Conservation (phyloP, 92 coral and sea anemone species). For the Galaxea fascicularis region DNA sequence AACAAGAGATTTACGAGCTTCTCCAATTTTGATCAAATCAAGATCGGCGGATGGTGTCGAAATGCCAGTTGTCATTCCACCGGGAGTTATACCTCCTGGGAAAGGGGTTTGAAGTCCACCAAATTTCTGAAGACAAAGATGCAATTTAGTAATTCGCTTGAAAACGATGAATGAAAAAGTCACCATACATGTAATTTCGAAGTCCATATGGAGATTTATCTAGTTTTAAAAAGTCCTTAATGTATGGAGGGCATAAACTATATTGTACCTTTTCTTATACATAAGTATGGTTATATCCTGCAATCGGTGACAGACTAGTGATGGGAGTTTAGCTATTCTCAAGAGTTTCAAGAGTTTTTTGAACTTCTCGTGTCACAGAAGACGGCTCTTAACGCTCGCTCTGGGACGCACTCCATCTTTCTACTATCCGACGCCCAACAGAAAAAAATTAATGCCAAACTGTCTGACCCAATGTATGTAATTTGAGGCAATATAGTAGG, state of each 20-base stretch:
- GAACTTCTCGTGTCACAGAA: slow-evolving; percentile 7
- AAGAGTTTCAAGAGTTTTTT: too few relatives aligned
- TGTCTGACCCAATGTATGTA: not conserved
- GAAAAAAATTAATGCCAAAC: not conserved
- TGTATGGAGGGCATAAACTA: too few relatives aligned
- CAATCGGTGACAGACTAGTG: too few relatives aligned
- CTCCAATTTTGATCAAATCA: slow-evolving; percentile 96
- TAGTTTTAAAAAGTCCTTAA: too few relatives aligned
- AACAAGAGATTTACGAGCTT: slow-evolving; percentile 97
- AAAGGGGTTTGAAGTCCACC: slow-evolving; percentile 98
- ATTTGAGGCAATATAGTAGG: not conserved
- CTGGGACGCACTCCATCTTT: slow-evolving; percentile 14
- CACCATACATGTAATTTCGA: too few relatives aligned
- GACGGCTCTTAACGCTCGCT: slow-evolving; percentile 14
- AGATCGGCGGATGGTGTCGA: slow-evolving; percentile 97
- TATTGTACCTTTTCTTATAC: too few relatives aligned
- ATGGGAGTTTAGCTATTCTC: too few relatives aligned
- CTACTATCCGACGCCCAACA: too few relatives aligned
- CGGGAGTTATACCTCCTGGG: slow-evolving; percentile 80
- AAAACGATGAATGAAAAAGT: not conserved
- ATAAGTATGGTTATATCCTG: too few relatives aligned
- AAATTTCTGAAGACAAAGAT: slow-evolving; percentile 46
- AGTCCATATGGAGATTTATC: too few relatives aligned
- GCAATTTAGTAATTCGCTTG: not conserved
- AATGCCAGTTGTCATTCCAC: slow-evolving; percentile 88